Evolutionary conservation across 1,140 invertebrate species (phyloP), one percentile per base, ranked within the genome.

Genomic region (Zelostemma sp.): DNA sequence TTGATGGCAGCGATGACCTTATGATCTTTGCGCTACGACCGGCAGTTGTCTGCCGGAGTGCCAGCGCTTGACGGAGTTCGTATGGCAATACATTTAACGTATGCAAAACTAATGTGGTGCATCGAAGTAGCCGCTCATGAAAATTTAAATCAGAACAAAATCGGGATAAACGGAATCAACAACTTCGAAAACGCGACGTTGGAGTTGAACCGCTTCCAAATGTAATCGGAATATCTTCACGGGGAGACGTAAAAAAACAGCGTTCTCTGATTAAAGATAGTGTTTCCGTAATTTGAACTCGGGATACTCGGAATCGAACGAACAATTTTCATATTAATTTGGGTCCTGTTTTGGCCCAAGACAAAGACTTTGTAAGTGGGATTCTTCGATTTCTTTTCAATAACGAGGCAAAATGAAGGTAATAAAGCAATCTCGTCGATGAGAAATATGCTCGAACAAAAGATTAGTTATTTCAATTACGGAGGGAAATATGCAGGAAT

Each of bases 1-100:
- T 65, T 69, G 61, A 77, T 77, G 70, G 51, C 46, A 71, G 31
- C 70, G 74, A 73, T 76, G 73, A 78, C 77, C 74, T 68, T 65
- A 59, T 67, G 71, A 46, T 60, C 63, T 59, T 64, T 48, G 57
- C 63, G 58, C 54, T 62, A 40, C 58, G 53, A 56, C 57, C 47
- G 40, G 35, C 46, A 40, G 35, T 64, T 64, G 53, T 58, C 31
- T 41, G 14, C n/a, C 6, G 11, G 48, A 28, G 25, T 4, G 25
- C 25, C 38, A 45, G 59, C 45, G 53, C 57, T 38, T 47, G 58
- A 60, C 56, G 55, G 50, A 38, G 58, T 18, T 66, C 58, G 56
- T 43, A 55, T 21, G 51, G 43, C 50, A 50, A 59, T 67, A 67
- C 45, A 56, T 43, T 43, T 28, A 21, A 12, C 46, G n/a, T n/a